Conservation (phyloP, 2,113 vertebrate species). For the Dromiciops gliroides region DNA sequence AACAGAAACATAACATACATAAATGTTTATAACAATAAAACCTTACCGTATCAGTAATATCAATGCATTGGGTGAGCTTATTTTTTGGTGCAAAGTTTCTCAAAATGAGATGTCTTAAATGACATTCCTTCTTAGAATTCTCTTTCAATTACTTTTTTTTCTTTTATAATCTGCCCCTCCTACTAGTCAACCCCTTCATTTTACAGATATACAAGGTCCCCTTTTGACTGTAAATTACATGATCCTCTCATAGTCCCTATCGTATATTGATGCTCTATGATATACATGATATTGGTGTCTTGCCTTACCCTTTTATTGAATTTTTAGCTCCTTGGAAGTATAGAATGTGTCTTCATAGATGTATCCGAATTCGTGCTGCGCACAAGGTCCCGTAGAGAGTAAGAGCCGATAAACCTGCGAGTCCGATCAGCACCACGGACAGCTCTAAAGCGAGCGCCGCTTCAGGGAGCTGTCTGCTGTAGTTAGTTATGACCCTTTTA, state of each 20-base stretch:
- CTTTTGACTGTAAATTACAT: background rate
- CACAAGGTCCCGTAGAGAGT: background rate
- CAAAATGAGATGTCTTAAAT: background rate
- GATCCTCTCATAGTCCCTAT: background rate
- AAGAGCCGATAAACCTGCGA: background rate
- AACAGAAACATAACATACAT: background rate
- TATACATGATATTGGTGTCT: background rate
- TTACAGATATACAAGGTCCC: background rate
- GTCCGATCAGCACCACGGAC: background rate
- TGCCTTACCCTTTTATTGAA: background rate
- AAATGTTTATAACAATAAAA: background rate
- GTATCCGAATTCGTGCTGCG: background rate
- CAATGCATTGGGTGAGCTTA: background rate
- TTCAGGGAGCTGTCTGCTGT: background rate
- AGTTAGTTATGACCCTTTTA: background rate
- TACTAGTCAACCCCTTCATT: background rate
- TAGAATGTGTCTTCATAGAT: background rate
- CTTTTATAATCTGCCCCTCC: background rate
- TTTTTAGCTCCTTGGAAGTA: background rate
- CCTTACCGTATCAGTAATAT: background rate
- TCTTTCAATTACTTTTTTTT: background rate
- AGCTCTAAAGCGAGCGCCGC: background rate
- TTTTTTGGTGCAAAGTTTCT: background rate
- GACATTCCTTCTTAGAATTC: background rate
- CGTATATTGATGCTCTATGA: background rate